phyloP scores from a whole-genome alignment of 2,113 vertebrate species.

The Silurus glanis region DNA sequence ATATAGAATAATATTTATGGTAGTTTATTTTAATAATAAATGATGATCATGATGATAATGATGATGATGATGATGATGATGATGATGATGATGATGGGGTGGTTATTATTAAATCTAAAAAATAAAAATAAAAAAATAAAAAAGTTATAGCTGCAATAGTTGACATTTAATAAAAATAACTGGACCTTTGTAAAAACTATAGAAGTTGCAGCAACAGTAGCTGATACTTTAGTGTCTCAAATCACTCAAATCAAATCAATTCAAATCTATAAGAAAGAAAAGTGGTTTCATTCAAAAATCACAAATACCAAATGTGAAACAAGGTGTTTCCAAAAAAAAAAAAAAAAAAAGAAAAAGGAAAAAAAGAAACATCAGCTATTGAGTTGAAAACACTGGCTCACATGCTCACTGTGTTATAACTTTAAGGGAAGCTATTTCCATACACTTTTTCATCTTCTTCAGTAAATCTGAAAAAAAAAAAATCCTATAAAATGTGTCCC shows the following conservation, averaged over 20 bases:
- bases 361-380: background rate
- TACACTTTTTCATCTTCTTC: background rate
- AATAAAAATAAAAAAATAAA: too few species aligned
- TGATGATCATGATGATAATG: background rate
- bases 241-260: background rate
- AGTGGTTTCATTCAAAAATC: background rate
- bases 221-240: background rate
- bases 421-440: too few species aligned
- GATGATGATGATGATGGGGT: background rate
- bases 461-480: background rate
- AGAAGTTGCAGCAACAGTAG: background rate
- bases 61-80: conserved; percentile 26
- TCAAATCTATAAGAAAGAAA: background rate
- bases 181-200: background rate
- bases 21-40: too few species aligned
- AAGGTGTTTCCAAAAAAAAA: background rate
- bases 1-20: too few species aligned
- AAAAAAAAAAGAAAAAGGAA: too few species aligned
- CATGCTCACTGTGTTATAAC: too few species aligned
- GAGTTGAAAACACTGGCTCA: background rate
- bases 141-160: too few species aligned
- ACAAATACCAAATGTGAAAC: background rate
- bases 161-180: background rate
- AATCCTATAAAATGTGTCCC: background rate
- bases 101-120: too few species aligned